Conservation (phyloP, 2,888 invertebrate species). For the Chrysina gloriosa region DNA sequence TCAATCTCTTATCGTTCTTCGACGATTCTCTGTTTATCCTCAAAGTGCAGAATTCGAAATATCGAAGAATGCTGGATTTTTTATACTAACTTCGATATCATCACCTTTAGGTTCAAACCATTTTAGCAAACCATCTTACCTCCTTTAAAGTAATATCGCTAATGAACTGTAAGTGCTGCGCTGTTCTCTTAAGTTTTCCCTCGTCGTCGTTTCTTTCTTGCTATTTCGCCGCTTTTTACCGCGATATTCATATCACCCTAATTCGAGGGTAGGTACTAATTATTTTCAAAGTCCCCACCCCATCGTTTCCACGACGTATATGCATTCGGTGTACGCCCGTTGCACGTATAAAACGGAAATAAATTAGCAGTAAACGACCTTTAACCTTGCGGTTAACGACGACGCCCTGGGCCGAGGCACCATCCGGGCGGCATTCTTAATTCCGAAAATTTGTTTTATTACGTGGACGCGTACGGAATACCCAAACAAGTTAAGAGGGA, state of each 20-base stretch:
- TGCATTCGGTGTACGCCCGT: constrained; percentile 1
- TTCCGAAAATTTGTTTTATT: constrained; percentile 44
- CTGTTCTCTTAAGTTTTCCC: neutral
- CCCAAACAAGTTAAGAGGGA: constrained; percentile 14
- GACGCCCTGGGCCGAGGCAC: constrained; percentile 41
- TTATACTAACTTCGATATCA: too few species aligned
- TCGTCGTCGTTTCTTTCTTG: neutral
- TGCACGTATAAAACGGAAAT: constrained; percentile 23
- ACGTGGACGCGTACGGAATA: constrained; percentile 33
- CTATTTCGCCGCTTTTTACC: neutral
- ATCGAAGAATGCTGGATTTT: too few species aligned
- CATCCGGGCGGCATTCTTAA: constrained; percentile 46
- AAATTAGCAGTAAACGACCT: constrained; percentile 44
- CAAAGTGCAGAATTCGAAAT: too few species aligned
- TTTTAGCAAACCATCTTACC: too few species aligned
- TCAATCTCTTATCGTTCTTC: too few species aligned
- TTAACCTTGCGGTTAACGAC: constrained; percentile 47
- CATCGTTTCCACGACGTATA: neutral
- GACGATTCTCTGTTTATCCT: too few species aligned
- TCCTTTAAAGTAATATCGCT: neutral
- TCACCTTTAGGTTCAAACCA: too few species aligned
- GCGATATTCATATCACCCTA: constrained; percentile 3
- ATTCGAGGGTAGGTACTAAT: neutral
- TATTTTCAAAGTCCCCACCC: neutral
- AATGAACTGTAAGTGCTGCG: too few species aligned